Evolutionary conservation across 2,888 invertebrate species (phyloP).

Genomic region (Siphlonurus alternatus): DNA sequence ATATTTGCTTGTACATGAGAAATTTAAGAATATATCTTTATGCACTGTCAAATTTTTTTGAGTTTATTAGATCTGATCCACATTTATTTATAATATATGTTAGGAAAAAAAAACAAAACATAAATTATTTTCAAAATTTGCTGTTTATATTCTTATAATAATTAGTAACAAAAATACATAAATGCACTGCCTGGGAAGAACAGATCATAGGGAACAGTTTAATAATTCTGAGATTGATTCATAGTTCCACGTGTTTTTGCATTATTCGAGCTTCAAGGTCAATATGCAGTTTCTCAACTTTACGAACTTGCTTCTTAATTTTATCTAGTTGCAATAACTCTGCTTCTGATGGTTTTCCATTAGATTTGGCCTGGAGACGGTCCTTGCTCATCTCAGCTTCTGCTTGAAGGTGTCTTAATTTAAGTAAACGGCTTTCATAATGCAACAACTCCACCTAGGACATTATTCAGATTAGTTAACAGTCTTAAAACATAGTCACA

Average conservation of each 20-base stretch:
- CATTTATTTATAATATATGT: too few species aligned
- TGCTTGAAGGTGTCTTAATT: conserved; percentile 64
- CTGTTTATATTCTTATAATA: too few species aligned
- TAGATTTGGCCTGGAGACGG: conserved; percentile 42
- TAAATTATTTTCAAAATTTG: too few species aligned
- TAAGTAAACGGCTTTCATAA: conserved; percentile 71
- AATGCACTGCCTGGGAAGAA: background rate
- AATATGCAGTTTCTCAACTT: conserved; percentile 70
- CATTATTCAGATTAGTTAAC: background rate
- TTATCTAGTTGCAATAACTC: conserved; percentile 47
- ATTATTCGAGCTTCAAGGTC: conserved; percentile 62
- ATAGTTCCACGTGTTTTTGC: conserved; percentile 58
- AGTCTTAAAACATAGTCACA: too few species aligned
- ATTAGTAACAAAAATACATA: background rate
- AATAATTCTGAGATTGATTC: conserved; percentile 19
- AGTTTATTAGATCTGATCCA: background rate
- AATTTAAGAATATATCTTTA: conserved; percentile 60
- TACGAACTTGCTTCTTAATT: conserved; percentile 68
- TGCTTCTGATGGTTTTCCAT: conserved; percentile 41
- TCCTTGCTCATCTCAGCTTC: conserved; percentile 59
- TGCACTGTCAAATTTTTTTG: conserved; percentile 36
- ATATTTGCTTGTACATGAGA: conserved; percentile 59
- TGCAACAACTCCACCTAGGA: conserved; percentile 60
- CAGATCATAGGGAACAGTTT: too few species aligned
- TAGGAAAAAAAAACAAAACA: too few species aligned